These are phyloP conservation scores for Origma solitaria DNA, from an alignment of 2,113 vertebrate species.

Conservation along the genomic window DNA sequence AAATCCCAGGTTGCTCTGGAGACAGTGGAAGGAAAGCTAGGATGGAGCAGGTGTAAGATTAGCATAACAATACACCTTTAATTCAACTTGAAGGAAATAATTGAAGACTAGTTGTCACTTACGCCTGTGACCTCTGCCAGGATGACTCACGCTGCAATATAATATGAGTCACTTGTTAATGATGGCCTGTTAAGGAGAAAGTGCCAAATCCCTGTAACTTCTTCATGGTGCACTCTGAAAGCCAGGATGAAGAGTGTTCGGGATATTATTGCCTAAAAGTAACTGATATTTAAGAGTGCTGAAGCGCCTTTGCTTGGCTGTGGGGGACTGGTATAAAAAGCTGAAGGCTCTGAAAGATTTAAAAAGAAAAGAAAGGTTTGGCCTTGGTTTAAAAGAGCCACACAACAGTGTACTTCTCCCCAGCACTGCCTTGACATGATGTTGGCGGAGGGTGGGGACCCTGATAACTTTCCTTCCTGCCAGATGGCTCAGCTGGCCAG, in stretches of 20 bases:
- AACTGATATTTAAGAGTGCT: neutral
- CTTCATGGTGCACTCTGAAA: neutral
- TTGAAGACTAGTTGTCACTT: conserved; percentile 36
- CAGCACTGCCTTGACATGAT: neutral
- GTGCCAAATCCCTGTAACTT: neutral
- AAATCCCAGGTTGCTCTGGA: neutral
- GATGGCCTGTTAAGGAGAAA: conserved; percentile 31
- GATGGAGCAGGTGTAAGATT: conserved; percentile 20
- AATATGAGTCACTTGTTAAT: conserved; percentile 52
- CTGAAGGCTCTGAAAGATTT: neutral
- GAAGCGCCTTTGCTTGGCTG: neutral
- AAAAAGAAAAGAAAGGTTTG: neutral
- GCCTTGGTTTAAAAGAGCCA: neutral
- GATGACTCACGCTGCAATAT: conserved; percentile 50
- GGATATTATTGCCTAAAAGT: neutral
- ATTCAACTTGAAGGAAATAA: conserved; percentile 53
- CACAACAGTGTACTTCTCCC: neutral
- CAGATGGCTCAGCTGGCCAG: neutral
- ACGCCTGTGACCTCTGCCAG: conserved; percentile 31
- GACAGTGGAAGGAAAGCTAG: neutral
- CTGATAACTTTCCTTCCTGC: neutral
- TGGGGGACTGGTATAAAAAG: neutral
- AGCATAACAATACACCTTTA: conserved; percentile 47
- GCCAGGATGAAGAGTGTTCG: neutral
- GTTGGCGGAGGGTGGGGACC: neutral